Conservation (phyloP, 2,113 vertebrate species). For the Percina caprodes region DNA sequence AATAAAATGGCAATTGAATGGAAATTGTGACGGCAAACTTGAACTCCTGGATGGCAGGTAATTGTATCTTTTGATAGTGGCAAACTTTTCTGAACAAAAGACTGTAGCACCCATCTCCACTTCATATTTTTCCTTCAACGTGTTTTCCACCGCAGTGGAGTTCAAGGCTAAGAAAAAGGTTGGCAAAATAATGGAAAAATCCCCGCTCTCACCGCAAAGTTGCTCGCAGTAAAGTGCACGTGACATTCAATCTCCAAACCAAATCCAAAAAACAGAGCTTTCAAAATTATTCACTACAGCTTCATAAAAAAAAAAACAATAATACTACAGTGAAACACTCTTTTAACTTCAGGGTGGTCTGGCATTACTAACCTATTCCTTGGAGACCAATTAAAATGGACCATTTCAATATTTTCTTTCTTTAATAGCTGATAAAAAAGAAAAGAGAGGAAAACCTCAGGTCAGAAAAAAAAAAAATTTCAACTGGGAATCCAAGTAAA, state of each 20-base stretch:
- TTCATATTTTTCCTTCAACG: conserved; percentile 4
- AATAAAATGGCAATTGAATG: conserved; percentile 52
- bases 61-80: conserved; percentile 43
- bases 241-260: conserved; percentile 41
- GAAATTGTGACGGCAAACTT: conserved; percentile 39
- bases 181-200: conserved; percentile 53
- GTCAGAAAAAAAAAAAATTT: conserved; percentile 41
- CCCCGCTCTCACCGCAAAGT: conserved; percentile 5
- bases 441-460: conserved; percentile 22
- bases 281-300: conserved; percentile 44
- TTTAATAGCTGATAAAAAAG: conserved; percentile 61
- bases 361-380: conserved; percentile 55
- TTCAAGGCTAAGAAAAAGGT: conserved; percentile 45
- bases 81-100: conserved; percentile 45
- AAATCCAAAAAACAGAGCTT: conserved; percentile 42
- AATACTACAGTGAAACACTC: conserved; percentile 47
- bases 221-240: conserved; percentile 18
- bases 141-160: conserved; percentile 12
- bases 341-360: conserved; percentile 66
- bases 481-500: conserved; percentile 63
- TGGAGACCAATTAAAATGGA: conserved; percentile 75
- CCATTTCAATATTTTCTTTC: conserved; percentile 64
- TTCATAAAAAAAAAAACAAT: conserved; percentile 42
- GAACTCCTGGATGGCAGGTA: conserved; percentile 35
- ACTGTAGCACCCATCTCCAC: neutral